Conservation (phyloP, 2,888 invertebrate species). For the Morpho achilles region DNA sequence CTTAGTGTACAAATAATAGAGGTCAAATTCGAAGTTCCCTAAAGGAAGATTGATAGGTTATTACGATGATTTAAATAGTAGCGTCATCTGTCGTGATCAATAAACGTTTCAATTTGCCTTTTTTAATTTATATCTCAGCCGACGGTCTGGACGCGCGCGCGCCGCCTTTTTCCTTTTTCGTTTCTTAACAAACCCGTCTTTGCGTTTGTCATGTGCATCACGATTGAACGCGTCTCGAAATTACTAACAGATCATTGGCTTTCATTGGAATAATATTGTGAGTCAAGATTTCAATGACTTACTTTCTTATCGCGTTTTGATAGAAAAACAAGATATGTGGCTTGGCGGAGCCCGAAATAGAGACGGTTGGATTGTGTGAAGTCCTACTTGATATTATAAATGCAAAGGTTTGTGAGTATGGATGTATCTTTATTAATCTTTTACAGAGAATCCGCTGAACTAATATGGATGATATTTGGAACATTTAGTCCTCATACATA, state of each 20-base stretch:
- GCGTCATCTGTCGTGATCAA: slow-evolving; percentile 51
- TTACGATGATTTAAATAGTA: slow-evolving; percentile 29
- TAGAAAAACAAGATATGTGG: too few relatives aligned
- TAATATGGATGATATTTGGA: too few relatives aligned
- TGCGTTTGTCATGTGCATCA: slow-evolving; percentile 26
- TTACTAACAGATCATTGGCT: slow-evolving; percentile 9
- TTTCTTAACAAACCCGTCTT: slow-evolving; percentile 28
- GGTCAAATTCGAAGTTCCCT: background rate
- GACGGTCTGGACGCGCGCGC: slow-evolving; percentile 28
- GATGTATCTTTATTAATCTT: too few relatives aligned
- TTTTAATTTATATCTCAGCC: slow-evolving; percentile 25
- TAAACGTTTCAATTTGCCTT: slow-evolving; percentile 43
- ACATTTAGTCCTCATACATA: too few relatives aligned
- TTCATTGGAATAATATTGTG: background rate
- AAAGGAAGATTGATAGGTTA: slow-evolving; percentile 1
- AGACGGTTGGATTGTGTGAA: too few relatives aligned
- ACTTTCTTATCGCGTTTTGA: too few relatives aligned
- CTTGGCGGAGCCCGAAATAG: too few relatives aligned
- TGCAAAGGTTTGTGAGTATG: too few relatives aligned
- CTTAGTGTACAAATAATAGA: background rate
- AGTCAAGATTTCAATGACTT: background rate
- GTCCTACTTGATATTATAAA: too few relatives aligned
- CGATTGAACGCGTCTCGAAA: slow-evolving; percentile 12
- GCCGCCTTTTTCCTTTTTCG: slow-evolving; percentile 23
- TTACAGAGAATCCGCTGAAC: too few relatives aligned